Conservation (phyloP, 2,797 vertebrate genomes). For the Paramormyrops hopkinsi region DNA sequence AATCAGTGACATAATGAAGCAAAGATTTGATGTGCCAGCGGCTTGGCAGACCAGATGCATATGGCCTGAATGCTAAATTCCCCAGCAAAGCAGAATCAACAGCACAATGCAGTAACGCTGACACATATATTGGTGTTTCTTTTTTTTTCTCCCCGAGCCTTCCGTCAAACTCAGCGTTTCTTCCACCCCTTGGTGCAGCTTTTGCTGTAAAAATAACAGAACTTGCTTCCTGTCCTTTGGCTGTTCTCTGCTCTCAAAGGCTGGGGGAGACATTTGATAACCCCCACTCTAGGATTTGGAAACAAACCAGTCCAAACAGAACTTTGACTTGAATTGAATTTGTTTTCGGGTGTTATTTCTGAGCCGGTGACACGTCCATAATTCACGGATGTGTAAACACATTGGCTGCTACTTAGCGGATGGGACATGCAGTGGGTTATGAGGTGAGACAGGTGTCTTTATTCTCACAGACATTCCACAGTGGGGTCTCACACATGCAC, state of each 20-base stretch:
- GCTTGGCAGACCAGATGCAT: conserved; percentile 7
- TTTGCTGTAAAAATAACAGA: background rate
- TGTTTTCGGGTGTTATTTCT: background rate
- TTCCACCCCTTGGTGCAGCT: background rate
- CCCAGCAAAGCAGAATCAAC: background rate
- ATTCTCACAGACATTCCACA: conserved; percentile 35
- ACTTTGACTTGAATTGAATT: conserved; percentile 10
- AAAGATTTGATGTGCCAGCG: conserved; percentile 1
- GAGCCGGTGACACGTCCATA: background rate
- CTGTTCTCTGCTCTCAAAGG: background rate
- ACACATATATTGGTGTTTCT: background rate
- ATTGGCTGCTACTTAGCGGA: conserved; percentile 36
- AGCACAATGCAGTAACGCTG: conserved; percentile 6
- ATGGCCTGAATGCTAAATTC: conserved; percentile 24
- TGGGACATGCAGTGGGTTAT: conserved; percentile 23
- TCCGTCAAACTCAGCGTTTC: conserved; percentile 14
- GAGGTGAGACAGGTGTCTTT: background rate
- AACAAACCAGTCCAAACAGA: background rate
- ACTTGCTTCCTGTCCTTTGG: background rate
- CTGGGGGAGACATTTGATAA: background rate
- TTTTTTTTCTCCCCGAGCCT: background rate
- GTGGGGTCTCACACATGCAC: conserved; percentile 23
- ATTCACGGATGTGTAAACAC: background rate
- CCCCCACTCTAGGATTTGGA: background rate
- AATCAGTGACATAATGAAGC: conserved; percentile 14